Evolutionary conservation across 2,888 invertebrate species (phyloP), one percentile per base, ranked within the genome.

Genomic region (Ephialtes manifestator): DNA sequence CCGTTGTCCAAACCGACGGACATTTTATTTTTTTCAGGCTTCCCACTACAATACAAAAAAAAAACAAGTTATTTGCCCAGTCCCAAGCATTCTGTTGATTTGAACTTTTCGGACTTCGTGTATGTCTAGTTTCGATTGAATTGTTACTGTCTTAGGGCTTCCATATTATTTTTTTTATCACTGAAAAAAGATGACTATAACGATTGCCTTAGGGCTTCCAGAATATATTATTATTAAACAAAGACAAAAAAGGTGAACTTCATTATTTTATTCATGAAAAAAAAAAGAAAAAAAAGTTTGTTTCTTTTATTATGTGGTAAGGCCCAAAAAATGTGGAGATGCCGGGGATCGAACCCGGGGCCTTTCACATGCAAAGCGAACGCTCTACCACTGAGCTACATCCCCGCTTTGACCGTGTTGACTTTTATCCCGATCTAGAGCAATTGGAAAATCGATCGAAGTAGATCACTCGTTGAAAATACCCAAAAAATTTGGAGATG

Each of bases 321-420:
- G 18, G 13, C 7, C 10, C 1, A 31, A 76, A 72, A 58, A 53
- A 55, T 18, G 92, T 97, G 97, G 97, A 97, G 97, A 97, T 97
- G 97, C 97, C 97, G 98, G 98, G 98, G 97, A 97, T 98, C 97
- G 98, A 98, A 98, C 98, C 98, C 98, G 97, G 98, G 98, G 97
- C 98, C 98, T 98, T 98, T 98, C 98, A 97, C 98, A 98, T 98
- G 98, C 98, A 98, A 98, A 98, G 98, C 98, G 98, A 98, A 97
- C 98, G 98, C 98, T 98, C 98, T 98, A 98, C 98, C 98, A 98
- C 97, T 98, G 98, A 98, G 98, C 98, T 98, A 98, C 97, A 98
- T 97, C 98, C 96, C 96, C 51, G 15, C 15, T 35, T 51, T 58
- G 46, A 39, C 8, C 18, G n/a, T 46, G 20, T 18, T 18, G 15